Conservation (phyloP, 1,140 invertebrate species). For the Scaptomyza graminum region DNA sequence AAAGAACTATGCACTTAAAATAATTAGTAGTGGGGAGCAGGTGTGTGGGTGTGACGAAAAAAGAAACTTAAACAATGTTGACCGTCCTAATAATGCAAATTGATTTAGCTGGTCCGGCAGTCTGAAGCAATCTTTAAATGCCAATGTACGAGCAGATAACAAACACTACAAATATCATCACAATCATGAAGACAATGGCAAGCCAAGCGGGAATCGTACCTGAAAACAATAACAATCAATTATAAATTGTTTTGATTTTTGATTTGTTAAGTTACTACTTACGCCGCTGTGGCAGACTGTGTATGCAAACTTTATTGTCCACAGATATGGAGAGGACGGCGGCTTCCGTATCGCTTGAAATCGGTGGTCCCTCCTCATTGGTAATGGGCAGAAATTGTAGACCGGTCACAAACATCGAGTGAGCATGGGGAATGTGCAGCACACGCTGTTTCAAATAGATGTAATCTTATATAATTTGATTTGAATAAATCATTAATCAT, state of each 20-base stretch:
- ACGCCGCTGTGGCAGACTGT: constrained; percentile 93
- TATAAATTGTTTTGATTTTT: constrained; percentile 5
- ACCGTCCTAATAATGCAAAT: constrained; percentile 69
- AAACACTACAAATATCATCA: constrained; percentile 90
- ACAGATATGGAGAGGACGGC: constrained; percentile 97
- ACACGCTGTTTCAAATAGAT: constrained; percentile 86
- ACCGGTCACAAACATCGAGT: constrained; percentile 97
- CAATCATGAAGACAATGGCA: constrained; percentile 89
- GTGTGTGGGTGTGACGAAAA: constrained; percentile 19
- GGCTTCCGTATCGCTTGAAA: constrained; percentile 90
- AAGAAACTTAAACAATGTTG: constrained; percentile 56
- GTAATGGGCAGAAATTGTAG: constrained; percentile 93
- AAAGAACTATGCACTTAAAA: constrained; percentile 67
- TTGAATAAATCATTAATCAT: background rate
- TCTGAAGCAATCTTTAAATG: constrained; percentile 86
- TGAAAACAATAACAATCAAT: constrained; percentile 84
- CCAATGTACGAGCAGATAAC: constrained; percentile 91
- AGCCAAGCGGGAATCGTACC: constrained; percentile 91
- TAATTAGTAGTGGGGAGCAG: constrained; percentile 54
- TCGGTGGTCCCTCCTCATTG: constrained; percentile 86
- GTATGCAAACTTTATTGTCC: constrained; percentile 96
- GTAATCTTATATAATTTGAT: too few species aligned
- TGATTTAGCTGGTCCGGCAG: constrained; percentile 39
- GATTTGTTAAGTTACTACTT: constrained; percentile 80
- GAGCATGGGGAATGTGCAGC: constrained; percentile 91